Evolutionary conservation across 2,113 vertebrate species (phyloP), one percentile per base, ranked within the genome.

Genomic region (Empidonax traillii): DNA sequence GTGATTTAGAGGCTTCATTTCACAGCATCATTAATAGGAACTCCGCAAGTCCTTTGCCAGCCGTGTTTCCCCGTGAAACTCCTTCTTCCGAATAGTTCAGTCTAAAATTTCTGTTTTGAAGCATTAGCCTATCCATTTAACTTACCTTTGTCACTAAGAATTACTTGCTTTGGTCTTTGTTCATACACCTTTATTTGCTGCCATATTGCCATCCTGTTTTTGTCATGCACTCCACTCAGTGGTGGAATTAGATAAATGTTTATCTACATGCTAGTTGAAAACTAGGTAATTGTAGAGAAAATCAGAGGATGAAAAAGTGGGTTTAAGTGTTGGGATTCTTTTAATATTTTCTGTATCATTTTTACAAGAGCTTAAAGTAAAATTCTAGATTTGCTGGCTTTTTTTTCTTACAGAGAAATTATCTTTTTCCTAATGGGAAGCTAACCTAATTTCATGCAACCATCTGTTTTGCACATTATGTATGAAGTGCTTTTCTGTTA

Each of bases 391-490:
- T 92, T 62, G 6, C 56, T 79, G 37, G 6, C 51, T 35, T 56
- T 69, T 87, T 44, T 93, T 88, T 43, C 58, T 43, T 85, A 14
- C 30, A 78, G 49, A 75, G 58, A 55, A 86, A n/a, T 74, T 87
- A 24, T 7, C 47, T 53, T 93, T 93, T 94, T 93, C 35, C 75
- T 94, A 85, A 89, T 90, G 56, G 44, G 62, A 90, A 80, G 43
- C 53, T 93, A 91, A 87, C 75, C 58, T 94, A 55, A 90, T 97
- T 96, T 95, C 43, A 90, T 80, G 61, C 5, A 2, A 58, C 66
- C 78, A 61, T 89, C 75, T 92, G 72, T 82, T 95, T 94, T 89
- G 56, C 61, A 67, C 46, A 23, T 92, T 88, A 62, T 41, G 12
- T 75, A 63, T 82, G 62, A 81, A 88, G 58, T 61, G 63, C 62